A percentile compares a stretch with the other conserved stretches of the same genome.
phyloP scores from a whole-genome alignment of 2,888 invertebrate species.

The Cordilura impudica region DNA sequence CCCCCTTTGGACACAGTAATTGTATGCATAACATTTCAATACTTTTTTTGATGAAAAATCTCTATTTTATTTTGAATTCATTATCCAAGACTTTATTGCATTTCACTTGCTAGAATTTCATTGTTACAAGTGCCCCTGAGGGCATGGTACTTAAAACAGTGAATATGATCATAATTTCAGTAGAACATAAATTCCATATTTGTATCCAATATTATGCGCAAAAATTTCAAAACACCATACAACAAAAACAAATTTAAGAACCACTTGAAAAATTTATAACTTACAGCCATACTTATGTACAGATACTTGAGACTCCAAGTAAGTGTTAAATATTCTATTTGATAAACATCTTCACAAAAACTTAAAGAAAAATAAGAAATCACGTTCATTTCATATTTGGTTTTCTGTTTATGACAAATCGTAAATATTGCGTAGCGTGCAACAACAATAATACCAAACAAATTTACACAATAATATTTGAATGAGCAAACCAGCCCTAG shows the following conservation, averaged over 20 bases:
- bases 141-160: not conserved
- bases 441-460: not conserved
- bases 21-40: no score
- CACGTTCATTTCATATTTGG: constrained; percentile 14
- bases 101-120: constrained; percentile 18
- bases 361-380: not conserved
- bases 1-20: no score
- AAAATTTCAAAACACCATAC: constrained; percentile 23
- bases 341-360: constrained; percentile 4
- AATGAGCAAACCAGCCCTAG: not conserved
- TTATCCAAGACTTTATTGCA: not conserved
- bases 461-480: not conserved
- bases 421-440: constrained; percentile 33
- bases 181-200: not conserved
- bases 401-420: constrained; percentile 31
- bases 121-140: constrained; percentile 21
- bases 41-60: no score
- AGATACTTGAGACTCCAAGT: constrained; percentile 48
- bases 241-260: constrained; percentile 11
- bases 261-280: constrained; percentile 45
- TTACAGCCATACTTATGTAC: constrained; percentile 33
- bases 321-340: constrained; percentile 54
- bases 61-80: no score
- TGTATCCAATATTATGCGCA: constrained; percentile 23
- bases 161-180: not conserved